Conservation (phyloP, 2,797 vertebrate species). For the Bovichtus variegatus region DNA sequence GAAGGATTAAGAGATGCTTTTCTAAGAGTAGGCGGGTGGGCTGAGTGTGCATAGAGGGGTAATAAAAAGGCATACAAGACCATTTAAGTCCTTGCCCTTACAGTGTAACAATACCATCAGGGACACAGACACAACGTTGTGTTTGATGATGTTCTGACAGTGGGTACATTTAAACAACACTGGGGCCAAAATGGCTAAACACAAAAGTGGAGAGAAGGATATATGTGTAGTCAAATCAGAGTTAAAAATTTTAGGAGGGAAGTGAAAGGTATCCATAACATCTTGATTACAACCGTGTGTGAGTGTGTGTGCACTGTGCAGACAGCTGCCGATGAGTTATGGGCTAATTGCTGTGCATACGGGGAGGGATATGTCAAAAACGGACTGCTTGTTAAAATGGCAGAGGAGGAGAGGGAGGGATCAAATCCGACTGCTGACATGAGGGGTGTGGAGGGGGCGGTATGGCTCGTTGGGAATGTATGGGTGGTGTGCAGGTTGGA, state of each 20-base stretch:
- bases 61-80: conserved; percentile 1
- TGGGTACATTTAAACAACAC: background rate
- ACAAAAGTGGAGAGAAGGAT: background rate
- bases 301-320: conserved; percentile 7
- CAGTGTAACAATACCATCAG: conserved; percentile 3
- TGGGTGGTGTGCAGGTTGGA: conserved; percentile 6
- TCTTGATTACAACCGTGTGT: background rate
- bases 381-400: conserved; percentile 54
- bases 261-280: conserved; percentile 30
- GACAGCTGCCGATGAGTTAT: conserved; percentile 54
- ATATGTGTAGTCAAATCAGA: background rate
- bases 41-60: background rate
- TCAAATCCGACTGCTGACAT: conserved; percentile 31
- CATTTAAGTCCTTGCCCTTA: conserved; percentile 9
- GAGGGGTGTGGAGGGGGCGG: conserved; percentile 1
- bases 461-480: background rate
- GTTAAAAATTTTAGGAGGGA: conserved; percentile 10
- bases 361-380: conserved; percentile 36
- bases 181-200: background rate
- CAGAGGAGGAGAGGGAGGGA: conserved; percentile 31
- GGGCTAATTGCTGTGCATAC: conserved; percentile 60
- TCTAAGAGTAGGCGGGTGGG: background rate
- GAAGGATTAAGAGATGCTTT: background rate
- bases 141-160: conserved; percentile 2
- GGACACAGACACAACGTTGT: background rate